Evolutionary conservation across 2,888 invertebrate genomes (phyloP), one percentile per base, ranked within the genome.

Genomic region (Thymelicus sylvestris): DNA sequence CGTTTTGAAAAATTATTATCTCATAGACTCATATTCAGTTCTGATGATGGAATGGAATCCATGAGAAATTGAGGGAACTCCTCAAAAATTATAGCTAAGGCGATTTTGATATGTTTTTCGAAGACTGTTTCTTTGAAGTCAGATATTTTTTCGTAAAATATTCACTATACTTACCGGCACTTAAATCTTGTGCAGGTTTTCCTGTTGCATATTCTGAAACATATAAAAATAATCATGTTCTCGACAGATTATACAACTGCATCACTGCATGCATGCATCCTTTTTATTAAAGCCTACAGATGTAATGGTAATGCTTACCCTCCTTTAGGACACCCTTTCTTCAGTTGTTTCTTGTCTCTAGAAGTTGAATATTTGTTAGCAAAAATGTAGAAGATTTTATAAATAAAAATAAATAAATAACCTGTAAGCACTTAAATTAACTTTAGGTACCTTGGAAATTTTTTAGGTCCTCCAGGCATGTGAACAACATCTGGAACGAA

Each of bases 401-500:
- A 44, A 44, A 12, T 8, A 1, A 0, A 4, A 44, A 44, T 44
- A 44, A 44, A 44, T 10, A 31, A 31, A 31, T 31, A 4, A 60
- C 4, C 57, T 66, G 19, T 19, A 19, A 19, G 19, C 19, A 24
- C 3, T 12, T 10, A 38, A 50, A 13, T 15, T 55, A 64, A 66
- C 59, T 31, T 74, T 78, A n/a, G n/a, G n/a, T n/a, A 84, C 84
- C 79, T 79, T 57, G 74, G 66, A 44, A 84, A 63, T 31, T 74
- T 82, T 69, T 77, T 81, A 13, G 85, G 83, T 10, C 90, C 90
- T n/a, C 90, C 90, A 7, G 88, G 86, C n/a, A 85, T 71, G 67
- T 80, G 76, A 2, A 87, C 86, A 2, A 86, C 86, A 6, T 92
- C 87, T 2, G 92, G 91, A 19, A 85, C 86, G 71, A 80, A 93